Percentiles rank a stretch among this genome's conserved stretches.
Conservation (phyloP, 2,888 invertebrate species). For the Harpalus rufipes region DNA sequence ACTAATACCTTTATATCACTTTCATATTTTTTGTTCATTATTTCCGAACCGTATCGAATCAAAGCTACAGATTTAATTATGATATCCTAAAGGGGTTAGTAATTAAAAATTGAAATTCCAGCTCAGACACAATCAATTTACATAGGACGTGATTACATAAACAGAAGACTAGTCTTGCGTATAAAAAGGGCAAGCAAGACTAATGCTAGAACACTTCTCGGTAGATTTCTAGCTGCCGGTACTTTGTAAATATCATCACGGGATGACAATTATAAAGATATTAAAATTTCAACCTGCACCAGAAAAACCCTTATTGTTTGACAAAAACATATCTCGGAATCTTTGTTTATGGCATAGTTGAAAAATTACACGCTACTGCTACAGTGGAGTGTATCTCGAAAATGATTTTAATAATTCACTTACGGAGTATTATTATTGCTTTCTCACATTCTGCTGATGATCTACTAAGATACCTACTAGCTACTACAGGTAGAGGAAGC, state of each 20-base stretch:
- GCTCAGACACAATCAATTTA: conserved; percentile 54
- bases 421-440: conserved; percentile 26
- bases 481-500: conserved; percentile 18
- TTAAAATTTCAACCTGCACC: conserved; percentile 48
- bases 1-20: conserved; percentile 46
- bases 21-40: conserved; percentile 24
- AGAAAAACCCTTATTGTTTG: conserved; percentile 47
- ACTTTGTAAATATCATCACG: conserved; percentile 61
- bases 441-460: conserved; percentile 50
- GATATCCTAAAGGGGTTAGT: conserved; percentile 51
- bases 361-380: conserved; percentile 61
- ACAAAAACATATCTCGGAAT: conserved; percentile 23
- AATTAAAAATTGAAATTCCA: conserved; percentile 59
- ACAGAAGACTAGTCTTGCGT: conserved; percentile 8
- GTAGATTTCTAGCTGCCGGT: conserved; percentile 24
- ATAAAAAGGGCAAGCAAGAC: conserved; percentile 58
- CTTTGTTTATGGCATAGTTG: conserved; percentile 51
- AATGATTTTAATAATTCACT: conserved; percentile 51
- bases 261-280: conserved; percentile 66
- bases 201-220: conserved; percentile 11
- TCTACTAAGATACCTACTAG: conserved; percentile 15
- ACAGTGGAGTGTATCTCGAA: conserved; percentile 28
- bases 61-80: conserved; percentile 64
- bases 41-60: conserved; percentile 39
- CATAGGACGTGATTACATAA: conserved; percentile 37